Evolutionary conservation across 2,888 invertebrate species (phyloP).

Genomic region (Hirtodrosophila alboralis): DNA sequence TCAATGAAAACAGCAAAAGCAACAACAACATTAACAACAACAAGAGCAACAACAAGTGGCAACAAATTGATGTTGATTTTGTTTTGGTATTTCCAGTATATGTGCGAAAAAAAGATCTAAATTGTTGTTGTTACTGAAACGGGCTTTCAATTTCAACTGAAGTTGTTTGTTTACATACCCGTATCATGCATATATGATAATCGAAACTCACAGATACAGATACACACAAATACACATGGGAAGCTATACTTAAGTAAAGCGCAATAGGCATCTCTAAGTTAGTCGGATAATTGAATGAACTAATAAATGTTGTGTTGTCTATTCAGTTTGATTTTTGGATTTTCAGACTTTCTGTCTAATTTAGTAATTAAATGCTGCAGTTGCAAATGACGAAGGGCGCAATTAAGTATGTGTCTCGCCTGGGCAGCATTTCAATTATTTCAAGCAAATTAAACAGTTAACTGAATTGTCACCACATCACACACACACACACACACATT

Average conservation of each 20-base stretch:
- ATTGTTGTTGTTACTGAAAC: conserved; percentile 6
- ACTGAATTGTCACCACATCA: conserved; percentile 70
- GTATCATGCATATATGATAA: conserved; percentile 20
- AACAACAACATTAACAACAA: conserved; percentile 9
- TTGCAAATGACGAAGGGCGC: conserved; percentile 28
- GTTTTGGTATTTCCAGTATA: conserved; percentile 51
- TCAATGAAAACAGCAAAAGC: conserved; percentile 60
- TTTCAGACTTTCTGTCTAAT: conserved; percentile 46
- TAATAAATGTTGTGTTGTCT: conserved; percentile 28
- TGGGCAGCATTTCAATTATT: conserved; percentile 75
- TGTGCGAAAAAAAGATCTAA: conserved; percentile 39
- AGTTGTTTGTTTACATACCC: conserved; percentile 50
- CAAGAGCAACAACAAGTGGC: conserved; percentile 15
- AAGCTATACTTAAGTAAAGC: conserved; percentile 11
- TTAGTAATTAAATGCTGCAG: conserved; percentile 76
- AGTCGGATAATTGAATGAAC: conserved; percentile 46
- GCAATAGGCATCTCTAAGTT: conserved; percentile 6
- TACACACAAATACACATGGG: conserved; percentile 16
- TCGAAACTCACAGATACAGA: conserved; percentile 11
- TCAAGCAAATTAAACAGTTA: conserved; percentile 78
- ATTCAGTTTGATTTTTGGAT: conserved; percentile 6
- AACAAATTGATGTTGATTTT: conserved; percentile 51
- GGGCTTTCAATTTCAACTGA: conserved; percentile 48
- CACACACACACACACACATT: conserved; percentile 20
- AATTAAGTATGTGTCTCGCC: conserved; percentile 52